Percentiles rank a stretch among this genome's conserved stretches.
phyloP scores from a whole-genome alignment of 2,888 invertebrate species.

The Agrochola litura region DNA sequence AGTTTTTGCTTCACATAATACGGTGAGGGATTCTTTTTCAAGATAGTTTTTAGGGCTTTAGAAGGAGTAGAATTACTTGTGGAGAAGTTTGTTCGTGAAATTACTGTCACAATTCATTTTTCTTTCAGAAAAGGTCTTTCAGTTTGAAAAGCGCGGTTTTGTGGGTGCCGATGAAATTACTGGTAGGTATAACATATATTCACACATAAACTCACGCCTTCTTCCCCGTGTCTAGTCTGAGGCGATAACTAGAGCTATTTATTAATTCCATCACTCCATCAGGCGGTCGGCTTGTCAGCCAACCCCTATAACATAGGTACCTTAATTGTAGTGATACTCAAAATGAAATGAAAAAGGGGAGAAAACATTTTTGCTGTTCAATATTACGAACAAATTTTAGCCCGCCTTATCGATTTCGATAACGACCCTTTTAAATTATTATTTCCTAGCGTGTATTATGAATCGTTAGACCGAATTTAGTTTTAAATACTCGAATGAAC shows the following conservation, averaged over 20 bases:
- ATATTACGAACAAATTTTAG: background rate
- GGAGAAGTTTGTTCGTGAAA: conserved; percentile 25
- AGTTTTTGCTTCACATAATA: conserved; percentile 37
- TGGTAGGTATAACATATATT: background rate
- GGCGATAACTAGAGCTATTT: background rate
- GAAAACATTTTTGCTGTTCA: background rate
- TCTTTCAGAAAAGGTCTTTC: background rate
- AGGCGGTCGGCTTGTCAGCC: background rate
- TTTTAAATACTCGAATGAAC: background rate
- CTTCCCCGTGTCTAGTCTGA: background rate
- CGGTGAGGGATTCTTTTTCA: conserved; percentile 32
- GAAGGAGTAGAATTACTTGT: conserved; percentile 26
- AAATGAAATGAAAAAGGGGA: background rate
- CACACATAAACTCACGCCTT: background rate
- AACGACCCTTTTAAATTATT: background rate
- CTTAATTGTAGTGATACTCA: background rate
- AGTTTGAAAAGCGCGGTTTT: conserved; percentile 10
- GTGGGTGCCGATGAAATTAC: background rate
- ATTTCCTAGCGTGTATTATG: background rate
- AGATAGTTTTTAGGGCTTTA: conserved; percentile 29
- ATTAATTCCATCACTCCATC: background rate
- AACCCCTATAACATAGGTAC: background rate
- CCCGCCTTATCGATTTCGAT: background rate
- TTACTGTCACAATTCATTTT: conserved; percentile 20
- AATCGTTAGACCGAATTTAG: background rate